phyloP scores from a whole-genome alignment of 2,113 vertebrate genomes.

The Ptilorrhoa leucosticta region DNA sequence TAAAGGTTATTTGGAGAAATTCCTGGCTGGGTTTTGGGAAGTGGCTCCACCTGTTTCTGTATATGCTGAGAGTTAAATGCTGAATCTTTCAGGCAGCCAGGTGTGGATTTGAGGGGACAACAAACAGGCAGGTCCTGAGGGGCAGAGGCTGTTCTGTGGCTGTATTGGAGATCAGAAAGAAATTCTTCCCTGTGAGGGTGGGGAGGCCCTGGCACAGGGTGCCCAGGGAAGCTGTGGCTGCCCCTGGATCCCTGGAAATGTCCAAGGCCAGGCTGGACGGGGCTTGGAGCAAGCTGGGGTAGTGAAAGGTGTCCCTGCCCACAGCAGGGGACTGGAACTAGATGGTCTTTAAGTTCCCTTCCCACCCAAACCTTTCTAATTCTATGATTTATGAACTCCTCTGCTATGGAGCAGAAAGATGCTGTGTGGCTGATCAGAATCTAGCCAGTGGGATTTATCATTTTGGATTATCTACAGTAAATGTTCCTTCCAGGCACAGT shows the following conservation, averaged over 20 bases:
- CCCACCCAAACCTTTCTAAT: background rate
- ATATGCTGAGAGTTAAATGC: background rate
- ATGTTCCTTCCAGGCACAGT: background rate
- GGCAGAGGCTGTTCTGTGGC: background rate
- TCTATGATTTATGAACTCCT: background rate
- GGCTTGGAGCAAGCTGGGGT: accelerated
- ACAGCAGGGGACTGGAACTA: accelerated
- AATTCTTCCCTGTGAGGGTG: background rate
- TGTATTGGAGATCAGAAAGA: background rate
- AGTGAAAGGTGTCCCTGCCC: background rate
- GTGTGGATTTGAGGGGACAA: background rate
- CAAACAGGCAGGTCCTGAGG: background rate
- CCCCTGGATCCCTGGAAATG: background rate
- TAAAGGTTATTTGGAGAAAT: background rate
- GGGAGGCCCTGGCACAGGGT: accelerated
- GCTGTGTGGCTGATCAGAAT: background rate
- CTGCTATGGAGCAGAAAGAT: background rate
- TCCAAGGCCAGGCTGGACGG: accelerated
- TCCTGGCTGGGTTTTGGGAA: background rate
- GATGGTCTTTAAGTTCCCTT: background rate
- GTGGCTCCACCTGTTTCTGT: background rate
- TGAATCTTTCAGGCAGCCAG: background rate
- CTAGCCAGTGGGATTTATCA: background rate
- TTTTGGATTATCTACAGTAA: background rate
- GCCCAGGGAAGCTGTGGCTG: background rate